Percentiles rank a stretch among this genome's conserved stretches.
These are phyloP conservation scores for Desoria tigrina DNA, from an alignment of 2,888 invertebrate species.

Conservation along the genomic window DNA sequence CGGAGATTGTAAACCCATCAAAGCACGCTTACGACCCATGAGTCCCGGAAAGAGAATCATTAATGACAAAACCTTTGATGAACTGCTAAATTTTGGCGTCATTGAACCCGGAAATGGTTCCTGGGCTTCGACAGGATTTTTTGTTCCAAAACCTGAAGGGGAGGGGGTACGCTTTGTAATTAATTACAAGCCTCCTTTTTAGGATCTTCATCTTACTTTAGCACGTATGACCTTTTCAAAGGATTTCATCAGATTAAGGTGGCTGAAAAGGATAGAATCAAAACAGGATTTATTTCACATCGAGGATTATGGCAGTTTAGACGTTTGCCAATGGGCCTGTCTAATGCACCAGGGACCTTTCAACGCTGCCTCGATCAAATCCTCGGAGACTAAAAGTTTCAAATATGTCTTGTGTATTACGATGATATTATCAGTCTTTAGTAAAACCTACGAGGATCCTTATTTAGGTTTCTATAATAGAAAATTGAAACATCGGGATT, in stretches of 20 bases:
- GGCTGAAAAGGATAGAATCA: not conserved
- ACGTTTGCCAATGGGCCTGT: conserved; percentile 55
- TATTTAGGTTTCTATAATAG: conserved; percentile 28
- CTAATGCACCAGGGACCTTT: conserved; percentile 55
- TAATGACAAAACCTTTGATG: conserved; percentile 16
- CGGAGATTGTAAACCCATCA: not conserved
- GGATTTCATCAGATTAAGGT: conserved; percentile 10
- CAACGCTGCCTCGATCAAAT: conserved; percentile 55
- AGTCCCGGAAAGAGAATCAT: conserved; percentile 20
- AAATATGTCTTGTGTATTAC: conserved; percentile 53
- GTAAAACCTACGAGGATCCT: conserved; percentile 37
- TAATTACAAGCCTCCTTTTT: conserved; percentile 3
- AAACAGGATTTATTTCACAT: conserved; percentile 11
- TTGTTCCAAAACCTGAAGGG: conserved; percentile 4
- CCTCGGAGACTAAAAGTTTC: conserved; percentile 53
- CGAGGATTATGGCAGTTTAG: conserved; percentile 53
- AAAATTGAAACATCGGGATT: conserved; percentile 7
- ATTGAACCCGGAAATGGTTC: conserved; percentile 25
- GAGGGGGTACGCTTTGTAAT: not conserved
- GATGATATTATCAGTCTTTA: conserved; percentile 54
- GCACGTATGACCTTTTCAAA: conserved; percentile 1
- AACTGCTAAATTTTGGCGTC: conserved; percentile 10
- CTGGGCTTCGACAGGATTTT: conserved; percentile 24
- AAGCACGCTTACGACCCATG: conserved; percentile 13
- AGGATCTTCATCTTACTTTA: not conserved